phyloP scores from a whole-genome alignment of 92 coral and sea anemone genomes.

The Heteractis magnifica region DNA sequence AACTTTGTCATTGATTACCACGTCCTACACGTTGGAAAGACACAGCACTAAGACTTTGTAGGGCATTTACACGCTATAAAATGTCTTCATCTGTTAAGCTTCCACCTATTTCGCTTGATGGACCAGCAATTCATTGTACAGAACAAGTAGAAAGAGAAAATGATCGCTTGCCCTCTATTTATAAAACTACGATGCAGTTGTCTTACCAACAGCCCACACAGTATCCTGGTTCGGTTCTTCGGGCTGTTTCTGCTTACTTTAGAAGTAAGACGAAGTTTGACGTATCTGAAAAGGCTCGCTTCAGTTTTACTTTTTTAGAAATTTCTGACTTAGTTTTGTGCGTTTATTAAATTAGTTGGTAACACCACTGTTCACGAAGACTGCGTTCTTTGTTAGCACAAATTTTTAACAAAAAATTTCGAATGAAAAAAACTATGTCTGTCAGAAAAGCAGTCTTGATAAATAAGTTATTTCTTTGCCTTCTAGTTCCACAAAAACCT shows the following conservation, averaged over 20 bases:
- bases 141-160: background rate
- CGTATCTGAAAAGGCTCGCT: background rate
- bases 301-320: background rate
- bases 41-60: too few species aligned
- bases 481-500: constrained; percentile 25
- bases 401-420: background rate
- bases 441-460: background rate
- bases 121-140: background rate
- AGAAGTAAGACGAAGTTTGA: constrained; percentile 20
- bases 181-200: constrained; percentile 3
- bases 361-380: background rate
- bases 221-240: constrained; percentile 41
- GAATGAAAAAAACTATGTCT: background rate
- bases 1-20: constrained; percentile 1
- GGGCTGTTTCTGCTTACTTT: constrained; percentile 18
- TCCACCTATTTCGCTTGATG: constrained; percentile 7
- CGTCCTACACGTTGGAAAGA: background rate
- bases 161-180: constrained; percentile 2
- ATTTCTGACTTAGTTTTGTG: too few species aligned
- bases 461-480: background rate
- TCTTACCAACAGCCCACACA: constrained; percentile 28
- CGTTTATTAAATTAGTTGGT: too few species aligned
- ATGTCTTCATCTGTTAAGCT: constrained; percentile 13
- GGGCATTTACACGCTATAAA: background rate
- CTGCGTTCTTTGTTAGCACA: background rate